Evolutionary conservation across 2,888 invertebrate genomes (phyloP).

Genomic region (Zootermopsis nevadensis): DNA sequence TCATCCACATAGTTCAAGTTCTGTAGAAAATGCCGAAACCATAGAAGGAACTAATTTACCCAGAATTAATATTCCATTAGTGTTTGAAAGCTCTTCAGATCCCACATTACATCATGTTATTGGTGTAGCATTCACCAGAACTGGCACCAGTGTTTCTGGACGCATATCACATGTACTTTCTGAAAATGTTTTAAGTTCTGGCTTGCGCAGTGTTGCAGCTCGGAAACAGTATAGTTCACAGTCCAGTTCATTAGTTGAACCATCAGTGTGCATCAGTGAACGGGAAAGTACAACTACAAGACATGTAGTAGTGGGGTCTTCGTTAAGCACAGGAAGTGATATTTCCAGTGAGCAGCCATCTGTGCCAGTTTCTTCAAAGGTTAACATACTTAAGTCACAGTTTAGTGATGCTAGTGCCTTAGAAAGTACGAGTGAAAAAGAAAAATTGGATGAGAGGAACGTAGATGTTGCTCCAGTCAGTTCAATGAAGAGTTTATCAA

Average conservation of each 20-base stretch:
- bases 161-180: background rate
- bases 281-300: background rate
- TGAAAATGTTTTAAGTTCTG: slow-evolving; percentile 3
- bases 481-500: background rate
- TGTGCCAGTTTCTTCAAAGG: background rate
- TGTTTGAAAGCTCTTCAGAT: slow-evolving; percentile 1
- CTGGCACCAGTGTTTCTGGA: background rate
- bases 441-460: background rate
- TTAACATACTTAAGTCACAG: slow-evolving; percentile 7
- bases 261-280: background rate
- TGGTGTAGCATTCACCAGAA: background rate
- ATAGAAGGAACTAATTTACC: background rate
- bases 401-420: slow-evolving; percentile 15
- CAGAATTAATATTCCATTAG: background rate
- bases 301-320: background rate
- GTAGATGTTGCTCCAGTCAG: background rate
- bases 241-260: background rate
- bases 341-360: background rate
- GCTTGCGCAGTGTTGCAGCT: slow-evolving; percentile 29
- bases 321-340: background rate
- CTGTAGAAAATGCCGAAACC: background rate
- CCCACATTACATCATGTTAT: background rate
- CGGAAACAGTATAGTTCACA: slow-evolving; percentile 25
- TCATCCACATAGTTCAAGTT: background rate
- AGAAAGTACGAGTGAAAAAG: background rate